Evolutionary conservation across 2,113 vertebrate species (phyloP).

Genomic region (Bubo scandiacus): DNA sequence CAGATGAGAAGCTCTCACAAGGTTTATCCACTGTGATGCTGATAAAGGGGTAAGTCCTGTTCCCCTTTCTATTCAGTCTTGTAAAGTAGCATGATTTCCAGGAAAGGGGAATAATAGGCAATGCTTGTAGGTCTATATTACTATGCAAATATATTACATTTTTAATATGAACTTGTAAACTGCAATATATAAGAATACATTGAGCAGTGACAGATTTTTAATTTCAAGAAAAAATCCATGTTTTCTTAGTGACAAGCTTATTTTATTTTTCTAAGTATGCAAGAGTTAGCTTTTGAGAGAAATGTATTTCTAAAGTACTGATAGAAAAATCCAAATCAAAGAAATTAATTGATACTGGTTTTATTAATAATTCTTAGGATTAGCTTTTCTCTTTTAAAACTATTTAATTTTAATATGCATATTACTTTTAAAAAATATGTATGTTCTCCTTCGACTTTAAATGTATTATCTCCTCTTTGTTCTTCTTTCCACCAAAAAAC

Average conservation of each 20-base stretch:
- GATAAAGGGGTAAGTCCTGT: neutral
- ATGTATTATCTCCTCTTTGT: neutral
- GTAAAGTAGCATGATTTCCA: neutral
- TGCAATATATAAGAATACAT: neutral
- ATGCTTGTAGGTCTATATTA: neutral
- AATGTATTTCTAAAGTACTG: neutral
- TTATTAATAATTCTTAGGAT: neutral
- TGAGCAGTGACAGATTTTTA: neutral
- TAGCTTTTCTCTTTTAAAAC: neutral
- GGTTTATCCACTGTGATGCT: neutral
- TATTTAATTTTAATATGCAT: neutral
- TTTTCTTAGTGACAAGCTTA: neutral
- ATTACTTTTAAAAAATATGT: neutral
- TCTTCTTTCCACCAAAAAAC: neutral
- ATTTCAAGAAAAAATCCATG: neutral
- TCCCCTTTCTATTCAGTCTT: neutral
- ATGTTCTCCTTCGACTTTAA: neutral
- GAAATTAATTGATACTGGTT: neutral
- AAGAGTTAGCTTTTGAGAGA: neutral
- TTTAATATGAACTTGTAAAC: neutral
- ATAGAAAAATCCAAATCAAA: neutral
- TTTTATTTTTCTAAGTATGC: neutral
- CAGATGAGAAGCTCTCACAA: neutral
- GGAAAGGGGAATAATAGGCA: neutral
- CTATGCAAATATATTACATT: neutral